Evolutionary conservation across 1,140 invertebrate genomes (phyloP).

Genomic region (Heliconius eleuchia): DNA sequence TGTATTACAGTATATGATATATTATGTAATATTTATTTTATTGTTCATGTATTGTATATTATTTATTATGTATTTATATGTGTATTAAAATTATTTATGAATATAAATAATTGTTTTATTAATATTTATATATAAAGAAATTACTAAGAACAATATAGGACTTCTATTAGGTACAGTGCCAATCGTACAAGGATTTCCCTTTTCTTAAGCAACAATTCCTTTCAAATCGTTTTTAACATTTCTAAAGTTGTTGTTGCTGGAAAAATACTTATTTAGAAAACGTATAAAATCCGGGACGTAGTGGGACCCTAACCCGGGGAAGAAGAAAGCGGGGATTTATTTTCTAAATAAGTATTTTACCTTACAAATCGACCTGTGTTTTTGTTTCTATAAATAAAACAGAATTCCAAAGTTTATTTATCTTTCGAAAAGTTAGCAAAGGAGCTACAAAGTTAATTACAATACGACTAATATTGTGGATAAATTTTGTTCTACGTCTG

Average conservation of each 20-base stretch:
- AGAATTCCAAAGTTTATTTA: constrained; percentile 41
- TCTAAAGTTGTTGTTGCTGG: no score
- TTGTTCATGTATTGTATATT: neutral
- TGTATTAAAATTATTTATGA: neutral
- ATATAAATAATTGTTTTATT: neutral
- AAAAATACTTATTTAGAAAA: no score
- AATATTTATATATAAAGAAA: neutral
- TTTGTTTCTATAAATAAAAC: constrained; percentile 29
- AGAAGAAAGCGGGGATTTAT: no score
- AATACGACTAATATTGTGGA: constrained; percentile 51
- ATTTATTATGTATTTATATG: constrained; percentile 8
- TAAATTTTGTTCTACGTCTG: constrained; percentile 45
- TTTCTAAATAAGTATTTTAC: no score
- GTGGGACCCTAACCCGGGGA: no score
- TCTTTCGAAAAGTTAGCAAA: constrained; percentile 42
- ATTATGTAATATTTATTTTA: constrained; percentile 1
- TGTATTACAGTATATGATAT: neutral
- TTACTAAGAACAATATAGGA: no score
- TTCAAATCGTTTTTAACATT: neutral
- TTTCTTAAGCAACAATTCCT: neutral
- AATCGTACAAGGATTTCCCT: neutral
- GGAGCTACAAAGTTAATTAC: constrained; percentile 56
- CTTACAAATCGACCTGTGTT: neutral
- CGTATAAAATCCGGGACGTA: no score
- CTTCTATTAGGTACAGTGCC: no score